phyloP scores from a whole-genome alignment of 2,888 invertebrate genomes.

The Tenthredo amoena region DNA sequence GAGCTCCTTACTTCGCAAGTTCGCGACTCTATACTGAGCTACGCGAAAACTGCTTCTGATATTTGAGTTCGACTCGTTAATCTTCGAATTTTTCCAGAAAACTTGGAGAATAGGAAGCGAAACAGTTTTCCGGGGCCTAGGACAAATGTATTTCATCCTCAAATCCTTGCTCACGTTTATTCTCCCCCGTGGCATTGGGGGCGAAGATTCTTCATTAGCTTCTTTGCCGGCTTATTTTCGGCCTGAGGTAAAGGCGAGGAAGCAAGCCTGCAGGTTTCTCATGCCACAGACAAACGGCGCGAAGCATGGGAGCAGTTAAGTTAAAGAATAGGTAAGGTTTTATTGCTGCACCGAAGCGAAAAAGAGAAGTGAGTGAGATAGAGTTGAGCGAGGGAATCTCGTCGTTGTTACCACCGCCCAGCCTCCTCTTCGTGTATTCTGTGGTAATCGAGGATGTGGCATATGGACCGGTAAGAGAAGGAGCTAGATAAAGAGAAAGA shows the following conservation, averaged over 20 bases:
- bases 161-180: slow-evolving; percentile 15
- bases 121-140: not conserved
- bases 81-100: not conserved
- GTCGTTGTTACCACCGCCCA: not conserved
- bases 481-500: not conserved
- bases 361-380: slow-evolving; percentile 4
- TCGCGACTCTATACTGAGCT: not conserved
- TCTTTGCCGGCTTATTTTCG: not conserved
- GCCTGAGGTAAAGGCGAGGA: not conserved
- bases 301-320: slow-evolving; percentile 46
- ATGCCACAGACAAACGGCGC: slow-evolving; percentile 27
- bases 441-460: slow-evolving; percentile 39
- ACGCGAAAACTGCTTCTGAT: slow-evolving; percentile 1
- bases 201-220: slow-evolving; percentile 17
- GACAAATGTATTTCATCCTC: not conserved
- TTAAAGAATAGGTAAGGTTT: slow-evolving; percentile 46
- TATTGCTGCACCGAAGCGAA: slow-evolving; percentile 22
- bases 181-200: not conserved
- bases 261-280: not conserved
- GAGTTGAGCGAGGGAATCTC: slow-evolving; percentile 12
- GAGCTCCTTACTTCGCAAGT: not conserved
- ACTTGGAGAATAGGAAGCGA: no score
- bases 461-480: not conserved
- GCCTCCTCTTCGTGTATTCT: slow-evolving; percentile 1
- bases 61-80: not conserved